phyloP scores from a whole-genome alignment of 2,888 invertebrate species.

The Zygothrica quintamaculata region DNA sequence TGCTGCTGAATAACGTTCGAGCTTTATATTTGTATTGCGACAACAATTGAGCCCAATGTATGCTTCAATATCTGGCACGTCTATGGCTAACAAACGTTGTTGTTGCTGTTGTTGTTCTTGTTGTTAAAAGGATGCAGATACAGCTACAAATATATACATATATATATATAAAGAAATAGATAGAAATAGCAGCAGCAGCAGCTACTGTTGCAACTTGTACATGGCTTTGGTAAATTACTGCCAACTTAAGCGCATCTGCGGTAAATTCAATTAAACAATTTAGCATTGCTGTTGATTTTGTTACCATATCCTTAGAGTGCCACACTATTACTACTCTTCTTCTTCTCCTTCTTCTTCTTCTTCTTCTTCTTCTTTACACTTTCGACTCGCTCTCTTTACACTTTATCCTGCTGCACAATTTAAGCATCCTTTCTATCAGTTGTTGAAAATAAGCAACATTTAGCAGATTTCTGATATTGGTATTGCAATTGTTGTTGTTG shows the following conservation, averaged over 20 bases:
- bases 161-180: conserved; percentile 7
- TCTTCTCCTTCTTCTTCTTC: background rate
- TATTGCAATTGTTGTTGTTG: conserved; percentile 30
- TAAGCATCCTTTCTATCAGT: background rate
- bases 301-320: conserved; percentile 38
- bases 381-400: background rate
- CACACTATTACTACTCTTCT: too few species aligned
- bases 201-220: conserved; percentile 42
- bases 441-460: conserved; percentile 66
- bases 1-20: conserved; percentile 30
- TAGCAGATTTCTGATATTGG: conserved; percentile 42
- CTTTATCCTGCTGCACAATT: too few species aligned
- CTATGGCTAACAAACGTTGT: conserved; percentile 41
- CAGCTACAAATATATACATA: conserved; percentile 29
- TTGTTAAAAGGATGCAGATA: conserved; percentile 34
- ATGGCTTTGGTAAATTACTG: conserved; percentile 74
- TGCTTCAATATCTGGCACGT: conserved; percentile 59
- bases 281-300: conserved; percentile 73
- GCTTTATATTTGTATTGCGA: conserved; percentile 57
- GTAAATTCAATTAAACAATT: conserved; percentile 79
- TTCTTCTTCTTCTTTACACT: background rate
- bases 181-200: conserved; percentile 21
- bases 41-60: conserved; percentile 69
- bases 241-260: conserved; percentile 78
- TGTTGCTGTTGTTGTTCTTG: too few species aligned